Conservation (phyloP, 2,113 vertebrate species). For the Carassius carassius region DNA sequence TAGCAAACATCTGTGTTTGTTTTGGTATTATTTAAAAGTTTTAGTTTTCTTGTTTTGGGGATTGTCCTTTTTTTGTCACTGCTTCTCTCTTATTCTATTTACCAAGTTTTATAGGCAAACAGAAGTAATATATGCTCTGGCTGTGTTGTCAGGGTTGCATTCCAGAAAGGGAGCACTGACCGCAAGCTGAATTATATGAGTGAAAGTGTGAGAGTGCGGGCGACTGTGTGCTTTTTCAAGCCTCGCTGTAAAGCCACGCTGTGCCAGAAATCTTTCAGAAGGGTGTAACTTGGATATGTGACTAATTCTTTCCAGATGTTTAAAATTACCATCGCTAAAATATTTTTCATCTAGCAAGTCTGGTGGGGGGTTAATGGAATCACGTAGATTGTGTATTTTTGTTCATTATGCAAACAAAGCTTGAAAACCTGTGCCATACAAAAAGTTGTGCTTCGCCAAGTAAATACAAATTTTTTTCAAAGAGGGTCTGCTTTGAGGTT, state of each 20-base stretch:
- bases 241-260: conserved; percentile 55
- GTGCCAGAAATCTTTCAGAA: conserved; percentile 61
- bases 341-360: conserved; percentile 25
- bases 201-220: conserved; percentile 33
- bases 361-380: conserved; percentile 18
- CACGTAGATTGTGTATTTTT: background rate
- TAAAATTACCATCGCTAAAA: conserved; percentile 34
- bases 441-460: conserved; percentile 3
- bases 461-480: background rate
- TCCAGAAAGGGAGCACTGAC: conserved; percentile 32
- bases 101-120: conserved; percentile 8
- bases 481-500: background rate
- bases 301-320: conserved; percentile 57
- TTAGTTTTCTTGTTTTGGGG: background rate
- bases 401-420: conserved; percentile 5
- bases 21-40: conserved; percentile 4
- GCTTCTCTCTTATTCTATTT: conserved; percentile 3
- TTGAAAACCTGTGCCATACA: background rate
- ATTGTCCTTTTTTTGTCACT: background rate
- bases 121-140: background rate
- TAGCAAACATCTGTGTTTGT: background rate
- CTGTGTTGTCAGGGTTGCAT: conserved; percentile 23
- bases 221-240: conserved; percentile 42
- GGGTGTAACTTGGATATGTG: conserved; percentile 53
- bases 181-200: conserved; percentile 3